Percentiles rank a stretch among this genome's conserved stretches.
Conservation (phyloP, 2,113 vertebrate species). For the Ictalurus furcatus region DNA sequence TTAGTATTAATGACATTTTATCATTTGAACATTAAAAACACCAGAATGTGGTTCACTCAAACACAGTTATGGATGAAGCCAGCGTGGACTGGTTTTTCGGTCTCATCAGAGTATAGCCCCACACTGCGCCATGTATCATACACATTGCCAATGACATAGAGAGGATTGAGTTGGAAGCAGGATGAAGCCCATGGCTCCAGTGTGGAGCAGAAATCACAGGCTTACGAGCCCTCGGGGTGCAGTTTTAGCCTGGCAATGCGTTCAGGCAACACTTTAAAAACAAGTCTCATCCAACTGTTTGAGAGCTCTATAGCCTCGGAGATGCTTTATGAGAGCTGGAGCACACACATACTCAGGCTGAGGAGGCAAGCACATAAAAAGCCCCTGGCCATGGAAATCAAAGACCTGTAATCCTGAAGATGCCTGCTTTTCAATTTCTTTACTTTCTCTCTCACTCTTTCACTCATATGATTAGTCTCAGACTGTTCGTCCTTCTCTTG, state of each 20-base stretch:
- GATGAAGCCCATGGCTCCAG: slow-evolving; percentile 55
- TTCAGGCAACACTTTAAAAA: slow-evolving; percentile 69
- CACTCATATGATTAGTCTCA: background rate
- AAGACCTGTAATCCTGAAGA: slow-evolving; percentile 58
- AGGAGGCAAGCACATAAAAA: slow-evolving; percentile 58
- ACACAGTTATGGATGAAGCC: slow-evolving; percentile 29
- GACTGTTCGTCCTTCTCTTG: background rate
- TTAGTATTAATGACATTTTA: slow-evolving; percentile 14
- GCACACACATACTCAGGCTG: slow-evolving; percentile 48
- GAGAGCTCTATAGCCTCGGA: slow-evolving; percentile 53
- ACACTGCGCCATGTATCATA: slow-evolving; percentile 47
- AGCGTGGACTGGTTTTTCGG: slow-evolving; percentile 29
- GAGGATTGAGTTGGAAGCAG: slow-evolving; percentile 56
- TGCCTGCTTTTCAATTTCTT: slow-evolving; percentile 45
- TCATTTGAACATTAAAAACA: slow-evolving; percentile 3
- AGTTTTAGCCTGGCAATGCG: slow-evolving; percentile 61
- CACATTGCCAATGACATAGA: slow-evolving; percentile 60
- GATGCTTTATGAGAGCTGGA: slow-evolving; percentile 64
- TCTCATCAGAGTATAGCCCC: slow-evolving; percentile 29
- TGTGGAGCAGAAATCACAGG: slow-evolving; percentile 61
- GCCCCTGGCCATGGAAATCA: slow-evolving; percentile 58
- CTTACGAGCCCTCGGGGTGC: slow-evolving; percentile 67
- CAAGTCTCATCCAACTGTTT: slow-evolving; percentile 65
- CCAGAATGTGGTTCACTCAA: slow-evolving; percentile 20
- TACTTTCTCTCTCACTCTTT: slow-evolving; percentile 37